These are phyloP conservation scores for Lithobates sylvaticus DNA, from an alignment of 2,797 vertebrate species.

Conservation along the genomic window DNA sequence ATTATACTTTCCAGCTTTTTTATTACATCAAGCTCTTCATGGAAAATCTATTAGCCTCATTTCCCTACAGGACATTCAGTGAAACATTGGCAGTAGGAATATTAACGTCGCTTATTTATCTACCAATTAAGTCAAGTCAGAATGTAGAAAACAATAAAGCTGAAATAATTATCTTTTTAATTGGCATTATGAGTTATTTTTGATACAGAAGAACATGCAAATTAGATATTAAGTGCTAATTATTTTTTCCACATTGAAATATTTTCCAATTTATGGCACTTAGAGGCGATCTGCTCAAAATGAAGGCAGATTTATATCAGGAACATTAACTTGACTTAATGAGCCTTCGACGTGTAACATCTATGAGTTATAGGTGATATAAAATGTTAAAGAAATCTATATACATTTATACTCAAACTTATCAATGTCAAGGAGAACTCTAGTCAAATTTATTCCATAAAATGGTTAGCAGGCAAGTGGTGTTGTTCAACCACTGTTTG, in stretches of 20 bases:
- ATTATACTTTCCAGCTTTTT: neutral
- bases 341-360: neutral
- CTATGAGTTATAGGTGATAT: neutral
- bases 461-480: too few relatives aligned
- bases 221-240: conserved; percentile 35
- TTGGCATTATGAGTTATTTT: conserved; percentile 40
- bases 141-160: conserved; percentile 30
- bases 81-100: conserved; percentile 3
- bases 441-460: too few relatives aligned
- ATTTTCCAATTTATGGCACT: conserved; percentile 24
- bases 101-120: conserved; percentile 42
- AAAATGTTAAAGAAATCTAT: neutral
- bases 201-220: conserved; percentile 22
- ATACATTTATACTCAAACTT: neutral
- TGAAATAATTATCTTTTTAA: conserved; percentile 42
- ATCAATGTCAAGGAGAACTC: too few relatives aligned
- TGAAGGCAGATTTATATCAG: conserved; percentile 18
- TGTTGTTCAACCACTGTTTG: too few relatives aligned
- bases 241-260: conserved; percentile 17
- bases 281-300: neutral
- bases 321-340: neutral
- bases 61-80: neutral
- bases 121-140: conserved; percentile 35
- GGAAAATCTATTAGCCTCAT: conserved; percentile 16
- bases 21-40: conserved; percentile 1